Percentiles rank a stretch among this genome's conserved stretches.
These are phyloP conservation scores for Prolemur simus DNA, from an alignment of 2,113 vertebrate species.

Conservation along the genomic window DNA sequence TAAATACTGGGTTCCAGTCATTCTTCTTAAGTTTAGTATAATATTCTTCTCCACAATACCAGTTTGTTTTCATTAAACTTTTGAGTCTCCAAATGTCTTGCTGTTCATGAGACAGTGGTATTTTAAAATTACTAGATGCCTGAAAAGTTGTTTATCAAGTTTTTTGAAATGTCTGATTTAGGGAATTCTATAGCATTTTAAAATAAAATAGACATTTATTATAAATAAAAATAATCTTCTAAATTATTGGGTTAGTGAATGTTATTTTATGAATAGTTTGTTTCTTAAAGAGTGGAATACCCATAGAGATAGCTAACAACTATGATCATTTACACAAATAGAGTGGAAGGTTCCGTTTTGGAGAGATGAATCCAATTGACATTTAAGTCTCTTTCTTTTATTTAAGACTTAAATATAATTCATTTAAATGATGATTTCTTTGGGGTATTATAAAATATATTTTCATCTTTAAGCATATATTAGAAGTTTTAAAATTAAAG, in stretches of 20 bases:
- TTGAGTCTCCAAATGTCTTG: not conserved
- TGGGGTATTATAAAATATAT: not conserved
- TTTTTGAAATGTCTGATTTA: conserved; percentile 8
- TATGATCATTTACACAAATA: not conserved
- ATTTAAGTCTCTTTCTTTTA: not conserved
- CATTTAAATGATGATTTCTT: conserved; percentile 9
- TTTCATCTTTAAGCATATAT: not conserved
- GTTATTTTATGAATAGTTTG: not conserved
- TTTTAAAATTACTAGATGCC: not conserved
- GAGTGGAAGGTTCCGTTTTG: not conserved
- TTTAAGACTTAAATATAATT: not conserved
- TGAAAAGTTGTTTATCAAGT: not conserved
- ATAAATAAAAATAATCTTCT: not conserved
- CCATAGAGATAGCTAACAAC: not conserved
- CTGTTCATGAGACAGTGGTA: not conserved
- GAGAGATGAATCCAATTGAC: not conserved
- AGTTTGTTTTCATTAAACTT: not conserved
- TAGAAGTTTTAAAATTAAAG: not conserved
- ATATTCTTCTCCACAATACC: not conserved
- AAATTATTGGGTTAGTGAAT: not conserved
- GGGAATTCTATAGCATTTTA: not conserved
- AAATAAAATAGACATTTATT: conserved; percentile 5
- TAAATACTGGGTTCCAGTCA: not conserved
- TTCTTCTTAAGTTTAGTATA: not conserved
- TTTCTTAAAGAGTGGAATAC: not conserved